Evolutionary conservation across 2,797 vertebrate species (phyloP).

Genomic region (Melanotaenia maccullochi): DNA sequence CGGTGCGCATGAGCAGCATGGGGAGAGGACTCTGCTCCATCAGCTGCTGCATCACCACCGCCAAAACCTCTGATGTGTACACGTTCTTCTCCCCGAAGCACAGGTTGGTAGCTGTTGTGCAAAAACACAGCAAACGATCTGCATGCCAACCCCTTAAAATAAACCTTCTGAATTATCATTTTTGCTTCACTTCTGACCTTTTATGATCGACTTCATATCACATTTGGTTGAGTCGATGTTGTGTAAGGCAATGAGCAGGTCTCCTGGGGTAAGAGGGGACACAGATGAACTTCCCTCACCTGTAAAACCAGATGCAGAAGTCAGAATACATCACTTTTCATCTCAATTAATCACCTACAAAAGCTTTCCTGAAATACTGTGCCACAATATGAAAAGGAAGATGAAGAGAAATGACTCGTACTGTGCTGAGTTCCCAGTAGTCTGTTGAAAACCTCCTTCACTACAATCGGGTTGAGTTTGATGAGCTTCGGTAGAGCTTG

Average conservation of each 20-base stretch:
- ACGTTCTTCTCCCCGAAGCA: constrained; percentile 94
- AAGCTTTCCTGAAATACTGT: background rate
- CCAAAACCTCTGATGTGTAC: constrained; percentile 95
- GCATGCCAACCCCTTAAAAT: background rate
- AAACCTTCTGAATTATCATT: background rate
- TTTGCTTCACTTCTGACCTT: constrained; percentile 79
- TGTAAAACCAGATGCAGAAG: constrained; percentile 51
- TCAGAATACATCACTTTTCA: background rate
- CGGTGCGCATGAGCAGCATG: constrained; percentile 95
- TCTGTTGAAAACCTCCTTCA: constrained; percentile 97
- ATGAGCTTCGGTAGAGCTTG: constrained; percentile 96
- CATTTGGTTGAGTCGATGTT: constrained; percentile 95
- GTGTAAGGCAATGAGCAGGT: constrained; percentile 92
- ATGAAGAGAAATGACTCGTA: constrained; percentile 67
- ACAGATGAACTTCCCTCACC: constrained; percentile 91
- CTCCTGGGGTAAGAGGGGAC: constrained; percentile 93
- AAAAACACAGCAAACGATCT: background rate
- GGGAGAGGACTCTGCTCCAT: constrained; percentile 96
- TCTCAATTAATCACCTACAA: background rate
- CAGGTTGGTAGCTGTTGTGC: constrained; percentile 90
- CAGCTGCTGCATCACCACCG: constrained; percentile 97
- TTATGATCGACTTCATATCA: constrained; percentile 98
- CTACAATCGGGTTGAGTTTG: constrained; percentile 96
- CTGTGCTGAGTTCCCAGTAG: constrained; percentile 94
- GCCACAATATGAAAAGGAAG: background rate